Evolutionary conservation across 2,797 vertebrate species (phyloP).

Genomic region (Gymnodraco acuticeps): DNA sequence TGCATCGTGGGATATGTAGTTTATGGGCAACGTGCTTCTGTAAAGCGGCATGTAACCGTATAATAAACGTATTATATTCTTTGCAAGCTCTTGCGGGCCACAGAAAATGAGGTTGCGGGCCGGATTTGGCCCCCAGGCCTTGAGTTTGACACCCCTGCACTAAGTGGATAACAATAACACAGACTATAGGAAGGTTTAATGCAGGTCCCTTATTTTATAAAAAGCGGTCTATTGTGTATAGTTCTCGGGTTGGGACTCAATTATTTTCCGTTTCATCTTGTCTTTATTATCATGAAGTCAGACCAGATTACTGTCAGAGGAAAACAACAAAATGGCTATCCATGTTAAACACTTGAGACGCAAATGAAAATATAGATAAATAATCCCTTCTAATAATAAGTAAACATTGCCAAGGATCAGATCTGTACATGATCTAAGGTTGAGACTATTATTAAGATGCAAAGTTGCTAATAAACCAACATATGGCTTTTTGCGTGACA

Average conservation of each 20-base stretch:
- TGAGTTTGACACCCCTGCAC: background rate
- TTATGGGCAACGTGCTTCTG: too few relatives aligned
- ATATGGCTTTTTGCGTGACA: slow-evolving; percentile 22
- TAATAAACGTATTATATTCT: too few relatives aligned
- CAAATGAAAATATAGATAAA: slow-evolving; percentile 1
- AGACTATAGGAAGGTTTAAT: slow-evolving; percentile 46
- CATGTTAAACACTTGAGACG: slow-evolving; percentile 12
- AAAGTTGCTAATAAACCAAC: slow-evolving; percentile 1
- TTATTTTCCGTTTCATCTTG: slow-evolving; percentile 30
- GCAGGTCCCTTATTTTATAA: slow-evolving; percentile 29
- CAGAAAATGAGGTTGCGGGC: too few relatives aligned
- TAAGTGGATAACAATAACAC: slow-evolving; percentile 46
- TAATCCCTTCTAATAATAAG: slow-evolving; percentile 1
- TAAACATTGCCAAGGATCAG: background rate
- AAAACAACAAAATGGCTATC: slow-evolving; percentile 1
- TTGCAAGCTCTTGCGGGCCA: too few relatives aligned
- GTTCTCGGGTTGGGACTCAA: slow-evolving; percentile 16
- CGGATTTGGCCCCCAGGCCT: too few relatives aligned
- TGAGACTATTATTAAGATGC: background rate
- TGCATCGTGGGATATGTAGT: too few relatives aligned
- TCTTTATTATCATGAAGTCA: slow-evolving; percentile 34
- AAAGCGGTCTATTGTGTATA: slow-evolving; percentile 15
- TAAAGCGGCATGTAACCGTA: too few relatives aligned
- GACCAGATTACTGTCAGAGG: slow-evolving; percentile 18
- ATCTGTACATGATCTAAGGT: slow-evolving; percentile 13